phyloP scores from a whole-genome alignment of 2,113 vertebrate genomes.

The Leptocoma aspasia region DNA sequence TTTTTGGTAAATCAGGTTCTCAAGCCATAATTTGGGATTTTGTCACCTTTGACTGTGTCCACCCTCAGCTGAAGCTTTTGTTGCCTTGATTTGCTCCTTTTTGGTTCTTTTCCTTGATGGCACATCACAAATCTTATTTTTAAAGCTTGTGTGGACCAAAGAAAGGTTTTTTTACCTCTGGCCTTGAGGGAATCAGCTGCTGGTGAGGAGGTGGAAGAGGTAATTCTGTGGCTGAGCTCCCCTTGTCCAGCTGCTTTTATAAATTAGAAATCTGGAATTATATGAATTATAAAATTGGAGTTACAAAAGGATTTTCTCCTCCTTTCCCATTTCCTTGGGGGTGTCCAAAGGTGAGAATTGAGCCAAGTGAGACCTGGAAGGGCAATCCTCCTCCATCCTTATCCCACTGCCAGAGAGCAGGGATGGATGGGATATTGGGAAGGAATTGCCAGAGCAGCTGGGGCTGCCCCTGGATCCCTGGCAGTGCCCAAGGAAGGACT shows the following conservation, averaged over 20 bases:
- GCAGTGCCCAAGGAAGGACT: too few species aligned
- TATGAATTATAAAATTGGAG: accelerated
- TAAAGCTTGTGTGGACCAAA: neutral
- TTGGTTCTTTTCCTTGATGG: neutral
- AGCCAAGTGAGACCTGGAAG: neutral
- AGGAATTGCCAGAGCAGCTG: too few species aligned
- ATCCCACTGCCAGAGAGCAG: too few species aligned
- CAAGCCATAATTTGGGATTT: neutral
- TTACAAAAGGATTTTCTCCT: neutral
- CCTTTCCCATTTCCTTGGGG: neutral
- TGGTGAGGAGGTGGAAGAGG: neutral
- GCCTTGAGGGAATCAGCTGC: too few species aligned
- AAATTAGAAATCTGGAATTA: neutral
- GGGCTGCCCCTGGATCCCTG: too few species aligned
- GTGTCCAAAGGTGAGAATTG: neutral
- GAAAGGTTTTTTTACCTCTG: neutral
- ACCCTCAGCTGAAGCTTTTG: neutral
- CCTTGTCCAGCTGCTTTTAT: neutral
- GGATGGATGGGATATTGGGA: too few species aligned
- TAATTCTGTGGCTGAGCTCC: accelerated
- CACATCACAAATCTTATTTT: neutral
- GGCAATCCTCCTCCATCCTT: neutral
- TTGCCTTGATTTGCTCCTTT: neutral
- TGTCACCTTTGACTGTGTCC: neutral
- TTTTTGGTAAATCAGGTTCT: neutral